Conservation (phyloP, 2,888 invertebrate species). For the Acholoe squamosa region DNA sequence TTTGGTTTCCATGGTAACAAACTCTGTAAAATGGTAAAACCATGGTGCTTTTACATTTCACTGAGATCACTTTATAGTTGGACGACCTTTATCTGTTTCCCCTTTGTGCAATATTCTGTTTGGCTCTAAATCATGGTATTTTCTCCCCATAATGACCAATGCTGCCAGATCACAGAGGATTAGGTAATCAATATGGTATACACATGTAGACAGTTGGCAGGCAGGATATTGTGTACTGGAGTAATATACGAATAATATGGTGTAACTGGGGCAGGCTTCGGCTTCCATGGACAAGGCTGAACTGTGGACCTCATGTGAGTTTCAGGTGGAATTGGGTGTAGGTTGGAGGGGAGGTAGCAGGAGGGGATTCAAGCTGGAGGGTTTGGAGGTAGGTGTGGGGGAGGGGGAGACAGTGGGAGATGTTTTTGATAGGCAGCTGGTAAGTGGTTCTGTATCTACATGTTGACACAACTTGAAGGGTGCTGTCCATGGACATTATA, state of each 20-base stretch:
- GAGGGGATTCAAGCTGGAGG: not conserved
- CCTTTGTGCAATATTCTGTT: slow-evolving; percentile 22
- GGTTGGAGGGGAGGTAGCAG: not conserved
- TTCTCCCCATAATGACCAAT: not conserved
- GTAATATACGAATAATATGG: not conserved
- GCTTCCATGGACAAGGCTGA: not conserved
- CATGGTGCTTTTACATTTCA: not conserved
- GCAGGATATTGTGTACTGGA: not conserved
- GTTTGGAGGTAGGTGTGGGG: not conserved
- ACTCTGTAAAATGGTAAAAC: slow-evolving; percentile 19
- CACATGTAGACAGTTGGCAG: not conserved
- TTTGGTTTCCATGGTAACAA: slow-evolving; percentile 43
- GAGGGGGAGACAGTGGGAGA: not conserved
- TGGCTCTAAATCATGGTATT: not conserved
- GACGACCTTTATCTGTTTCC: not conserved
- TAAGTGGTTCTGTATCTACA: not conserved
- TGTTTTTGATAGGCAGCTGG: not conserved
- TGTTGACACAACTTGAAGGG: slow-evolving; percentile 20
- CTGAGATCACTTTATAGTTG: slow-evolving; percentile 50
- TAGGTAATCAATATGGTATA: not conserved
- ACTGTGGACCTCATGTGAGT: not conserved
- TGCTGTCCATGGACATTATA: not conserved
- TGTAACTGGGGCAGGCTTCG: not conserved
- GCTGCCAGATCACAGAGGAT: slow-evolving; percentile 33
- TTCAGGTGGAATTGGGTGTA: not conserved